Evolutionary conservation across 2,797 vertebrate genomes (phyloP).

Genomic region (Staurois parvus): DNA sequence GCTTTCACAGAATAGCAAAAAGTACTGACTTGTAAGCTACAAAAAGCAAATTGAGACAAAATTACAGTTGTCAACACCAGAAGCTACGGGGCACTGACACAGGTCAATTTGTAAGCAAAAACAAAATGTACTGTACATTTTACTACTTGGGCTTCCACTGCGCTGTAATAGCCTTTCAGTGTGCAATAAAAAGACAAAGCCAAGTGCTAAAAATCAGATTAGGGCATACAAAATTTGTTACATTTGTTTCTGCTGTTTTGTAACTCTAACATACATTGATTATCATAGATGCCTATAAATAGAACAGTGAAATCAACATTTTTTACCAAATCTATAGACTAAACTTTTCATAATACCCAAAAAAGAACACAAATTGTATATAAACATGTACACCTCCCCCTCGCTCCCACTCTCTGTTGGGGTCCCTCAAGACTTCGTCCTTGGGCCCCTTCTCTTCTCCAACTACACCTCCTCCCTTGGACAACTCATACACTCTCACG

Average conservation of each 20-base stretch:
- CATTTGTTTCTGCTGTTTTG: neutral
- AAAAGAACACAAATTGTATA: too few species aligned
- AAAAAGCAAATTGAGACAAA: slow-evolving; percentile 49
- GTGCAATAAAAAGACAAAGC: slow-evolving; percentile 33
- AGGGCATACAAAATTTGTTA: slow-evolving; percentile 12
- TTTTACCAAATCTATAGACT: too few species aligned
- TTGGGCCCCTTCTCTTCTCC: too few species aligned
- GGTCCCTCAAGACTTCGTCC: too few species aligned
- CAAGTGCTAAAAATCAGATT: slow-evolving; percentile 30
- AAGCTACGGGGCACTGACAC: slow-evolving; percentile 37
- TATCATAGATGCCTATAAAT: too few species aligned
- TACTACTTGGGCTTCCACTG: slow-evolving; percentile 37
- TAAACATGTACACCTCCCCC: too few species aligned
- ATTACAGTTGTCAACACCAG: slow-evolving; percentile 50
- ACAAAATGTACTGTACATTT: slow-evolving; percentile 50
- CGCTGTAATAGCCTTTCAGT: slow-evolving; percentile 37
- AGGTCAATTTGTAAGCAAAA: slow-evolving; percentile 52
- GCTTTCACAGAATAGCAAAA: slow-evolving; percentile 33
- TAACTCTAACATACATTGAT: neutral
- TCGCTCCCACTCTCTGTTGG: too few species aligned
- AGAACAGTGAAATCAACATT: too few species aligned
- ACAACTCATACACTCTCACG: too few species aligned
- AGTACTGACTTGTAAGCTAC: slow-evolving; percentile 19
- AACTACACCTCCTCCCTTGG: too few species aligned
- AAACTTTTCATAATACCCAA: too few species aligned